These are phyloP conservation scores for Bothrops jararaca DNA, from an alignment of 2,113 vertebrate species.

Conservation along the genomic window DNA sequence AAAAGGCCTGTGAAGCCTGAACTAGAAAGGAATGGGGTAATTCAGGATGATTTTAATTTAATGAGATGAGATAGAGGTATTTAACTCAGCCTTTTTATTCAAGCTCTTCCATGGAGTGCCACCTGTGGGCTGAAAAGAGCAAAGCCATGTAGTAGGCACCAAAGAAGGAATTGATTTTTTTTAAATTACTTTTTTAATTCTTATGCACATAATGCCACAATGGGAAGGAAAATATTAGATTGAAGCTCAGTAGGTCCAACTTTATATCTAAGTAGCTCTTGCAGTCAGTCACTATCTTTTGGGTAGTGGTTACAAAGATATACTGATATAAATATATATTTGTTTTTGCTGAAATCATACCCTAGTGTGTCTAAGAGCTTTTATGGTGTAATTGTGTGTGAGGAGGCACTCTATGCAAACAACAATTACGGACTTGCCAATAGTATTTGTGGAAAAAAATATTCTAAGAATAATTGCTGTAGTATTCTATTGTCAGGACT, in stretches of 20 bases:
- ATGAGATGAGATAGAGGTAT: not conserved
- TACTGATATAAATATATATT: not conserved
- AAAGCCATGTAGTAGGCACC: not conserved
- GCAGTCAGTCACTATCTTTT: not conserved
- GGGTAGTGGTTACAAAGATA: not conserved
- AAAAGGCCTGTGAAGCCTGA: not conserved
- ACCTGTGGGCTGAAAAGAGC: not conserved
- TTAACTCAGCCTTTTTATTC: not conserved
- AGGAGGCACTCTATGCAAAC: not conserved
- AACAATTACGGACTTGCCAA: not conserved
- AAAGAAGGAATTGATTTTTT: not conserved
- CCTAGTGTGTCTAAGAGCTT: not conserved
- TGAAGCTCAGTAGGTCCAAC: not conserved
- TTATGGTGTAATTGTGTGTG: not conserved
- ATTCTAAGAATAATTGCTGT: not conserved
- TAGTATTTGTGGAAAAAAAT: not conserved
- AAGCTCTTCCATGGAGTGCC: not conserved
- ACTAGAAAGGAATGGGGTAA: not conserved
- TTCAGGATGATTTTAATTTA: not conserved
- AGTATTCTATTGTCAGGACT: not conserved
- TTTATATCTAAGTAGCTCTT: not conserved
- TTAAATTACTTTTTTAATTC: not conserved
- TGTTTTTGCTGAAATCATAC: not conserved
- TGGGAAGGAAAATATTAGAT: not conserved
- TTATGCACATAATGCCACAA: not conserved